These are phyloP conservation scores for Dysidea cf. avara DNA, from an alignment of 37 sponge, comb jelly and placozoan genomes.

Conservation along the genomic window DNA sequence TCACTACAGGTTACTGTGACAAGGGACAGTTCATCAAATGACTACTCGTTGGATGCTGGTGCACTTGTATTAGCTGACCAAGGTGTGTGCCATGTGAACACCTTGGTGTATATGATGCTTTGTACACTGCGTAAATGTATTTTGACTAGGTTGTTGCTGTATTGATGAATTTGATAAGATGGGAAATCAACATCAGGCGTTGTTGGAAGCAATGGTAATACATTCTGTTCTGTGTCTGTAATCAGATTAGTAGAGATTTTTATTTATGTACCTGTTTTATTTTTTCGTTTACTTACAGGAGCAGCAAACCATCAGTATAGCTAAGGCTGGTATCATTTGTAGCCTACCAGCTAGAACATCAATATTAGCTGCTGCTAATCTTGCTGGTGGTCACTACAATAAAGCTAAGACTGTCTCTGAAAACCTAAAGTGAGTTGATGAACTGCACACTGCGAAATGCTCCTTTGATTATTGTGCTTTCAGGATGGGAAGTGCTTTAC, in stretches of 20 bases:
- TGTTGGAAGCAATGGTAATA: slow-evolving; percentile 94
- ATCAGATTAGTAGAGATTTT: neutral
- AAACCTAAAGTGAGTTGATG: slow-evolving; percentile 76
- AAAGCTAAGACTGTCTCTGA: slow-evolving; percentile 95
- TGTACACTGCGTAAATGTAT: neutral
- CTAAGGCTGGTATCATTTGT: slow-evolving; percentile 96
- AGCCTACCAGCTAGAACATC: slow-evolving; percentile 96
- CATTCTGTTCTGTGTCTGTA: neutral
- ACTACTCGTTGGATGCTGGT: slow-evolving; percentile 95
- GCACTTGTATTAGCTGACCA: slow-evolving; percentile 95
- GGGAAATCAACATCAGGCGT: slow-evolving; percentile 92
- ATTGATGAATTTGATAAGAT: slow-evolving; percentile 99
- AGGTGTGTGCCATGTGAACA: slow-evolving; percentile 29
- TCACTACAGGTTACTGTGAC: too few relatives aligned
- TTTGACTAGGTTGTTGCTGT: slow-evolving; percentile 96
- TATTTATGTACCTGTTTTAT: neutral
- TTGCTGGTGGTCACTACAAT: slow-evolving; percentile 97
- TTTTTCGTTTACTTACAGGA: slow-evolving; percentile 43
- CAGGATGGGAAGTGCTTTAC: slow-evolving; percentile 86
- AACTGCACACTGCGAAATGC: too few relatives aligned
- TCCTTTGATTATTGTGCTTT: neutral
- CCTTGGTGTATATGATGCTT: neutral
- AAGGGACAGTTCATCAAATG: slow-evolving; percentile 44
- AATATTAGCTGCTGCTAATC: slow-evolving; percentile 97
- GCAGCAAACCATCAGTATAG: slow-evolving; percentile 94